A percentile compares a stretch with the other conserved stretches of the same genome.
These are phyloP conservation scores for Sitophilus oryzae DNA, from an alignment of 1,140 invertebrate genomes.

Conservation along the genomic window DNA sequence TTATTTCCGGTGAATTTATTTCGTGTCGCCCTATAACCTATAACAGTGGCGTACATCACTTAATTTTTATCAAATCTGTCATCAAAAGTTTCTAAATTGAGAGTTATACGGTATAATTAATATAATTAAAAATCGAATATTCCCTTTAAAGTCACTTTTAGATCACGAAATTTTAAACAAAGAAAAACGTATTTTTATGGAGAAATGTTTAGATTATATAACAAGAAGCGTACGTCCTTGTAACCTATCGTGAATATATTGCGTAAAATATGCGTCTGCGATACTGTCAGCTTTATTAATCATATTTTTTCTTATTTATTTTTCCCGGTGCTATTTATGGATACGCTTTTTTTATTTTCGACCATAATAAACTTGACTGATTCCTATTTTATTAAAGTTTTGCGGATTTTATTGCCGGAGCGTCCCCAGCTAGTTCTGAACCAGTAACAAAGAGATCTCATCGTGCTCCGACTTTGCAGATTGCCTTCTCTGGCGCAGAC, in stretches of 20 bases:
- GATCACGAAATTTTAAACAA: too few relatives aligned
- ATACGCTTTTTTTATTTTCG: slow-evolving; percentile 9
- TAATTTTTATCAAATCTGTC: too few relatives aligned
- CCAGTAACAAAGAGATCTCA: slow-evolving; percentile 10
- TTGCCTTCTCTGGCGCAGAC: slow-evolving; percentile 2
- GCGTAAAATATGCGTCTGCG: slow-evolving; percentile 15
- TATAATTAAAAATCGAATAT: too few relatives aligned
- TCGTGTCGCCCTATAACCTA: slow-evolving; percentile 1
- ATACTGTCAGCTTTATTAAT: slow-evolving; percentile 5
- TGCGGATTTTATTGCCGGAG: slow-evolving; percentile 4
- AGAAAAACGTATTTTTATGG: too few relatives aligned
- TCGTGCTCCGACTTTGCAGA: slow-evolving; percentile 11
- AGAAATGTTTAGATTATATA: too few relatives aligned
- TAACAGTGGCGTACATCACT: slow-evolving; percentile 10
- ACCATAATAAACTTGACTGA: slow-evolving; percentile 10
- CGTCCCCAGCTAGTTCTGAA: slow-evolving; percentile 4
- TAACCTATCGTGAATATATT: too few relatives aligned
- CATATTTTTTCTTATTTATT: slow-evolving; percentile 15
- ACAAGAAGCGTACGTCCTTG: too few relatives aligned
- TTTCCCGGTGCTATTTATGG: slow-evolving; percentile 15
- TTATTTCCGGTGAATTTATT: slow-evolving; percentile 18
- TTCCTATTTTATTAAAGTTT: slow-evolving; percentile 16
- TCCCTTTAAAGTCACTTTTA: too few relatives aligned
- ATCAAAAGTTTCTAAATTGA: too few relatives aligned
- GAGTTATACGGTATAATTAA: too few relatives aligned